Evolutionary conservation across 2,888 invertebrate genomes (phyloP), one percentile per base, ranked within the genome.

Genomic region (Drosophila parthenogenetica): DNA sequence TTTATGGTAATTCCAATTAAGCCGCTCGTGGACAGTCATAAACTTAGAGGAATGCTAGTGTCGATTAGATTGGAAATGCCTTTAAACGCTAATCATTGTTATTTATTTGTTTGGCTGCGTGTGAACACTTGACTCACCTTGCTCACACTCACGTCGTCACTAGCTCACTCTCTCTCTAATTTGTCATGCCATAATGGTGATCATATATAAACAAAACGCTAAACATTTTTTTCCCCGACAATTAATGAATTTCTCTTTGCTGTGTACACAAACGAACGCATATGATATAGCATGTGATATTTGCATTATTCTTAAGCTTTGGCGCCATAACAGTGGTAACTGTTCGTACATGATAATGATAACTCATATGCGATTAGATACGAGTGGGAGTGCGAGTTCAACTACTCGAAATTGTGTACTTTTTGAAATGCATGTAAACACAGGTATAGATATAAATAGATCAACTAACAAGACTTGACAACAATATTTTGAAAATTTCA

Each of bases 21-120:
- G 45, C 39, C 32, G 57, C 42, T 49, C 51, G 65, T 46, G 59
- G 49, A 11, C 60, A 46, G 54, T 48, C 14, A 53, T 65, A 69
- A 67, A 77, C n/a, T 53, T 14, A 35, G 16, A 55, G 13, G 13
- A 68, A 60, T 69, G 66, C 59, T 69, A 53, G 63, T 51, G 64
- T 49, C 76, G 82, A 82, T 86, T 80, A 82, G 86, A 76, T 82
- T 86, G 71, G 54, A 73, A 74, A 70, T 60, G 62, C 43, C 60
- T 54, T 48, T 49, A 55, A 68, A 65, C 59, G 58, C 50, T 50
- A 45, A 16, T 62, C 39, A 40, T 59, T 59, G 40, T 50, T 35
- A 25, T 62, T 37, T 49, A 29, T 51, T 51, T 48, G 48, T 43
- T 60, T 61, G 50, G 16, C 50, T 58, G 60, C 22, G 35, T n/a